Conservation (phyloP, 2,888 invertebrate species). For the Dryadula phaetusa region DNA sequence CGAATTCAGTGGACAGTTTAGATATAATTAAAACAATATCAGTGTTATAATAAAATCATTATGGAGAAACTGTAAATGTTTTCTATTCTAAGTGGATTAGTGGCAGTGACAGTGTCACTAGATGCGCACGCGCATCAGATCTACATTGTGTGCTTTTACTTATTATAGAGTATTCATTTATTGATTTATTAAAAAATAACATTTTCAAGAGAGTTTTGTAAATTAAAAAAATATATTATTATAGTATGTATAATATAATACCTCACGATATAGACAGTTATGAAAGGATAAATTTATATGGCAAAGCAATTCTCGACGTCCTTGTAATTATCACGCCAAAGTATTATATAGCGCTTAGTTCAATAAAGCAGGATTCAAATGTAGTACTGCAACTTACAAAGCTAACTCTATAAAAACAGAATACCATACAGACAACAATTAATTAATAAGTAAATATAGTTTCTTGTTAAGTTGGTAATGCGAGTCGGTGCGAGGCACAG, state of each 20-base stretch:
- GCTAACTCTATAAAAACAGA: background rate
- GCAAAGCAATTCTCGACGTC: background rate
- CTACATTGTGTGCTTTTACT: too few species aligned
- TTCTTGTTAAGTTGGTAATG: background rate
- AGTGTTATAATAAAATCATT: conserved; percentile 10
- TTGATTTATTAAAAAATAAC: background rate
- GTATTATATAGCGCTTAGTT: background rate
- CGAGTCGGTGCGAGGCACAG: too few species aligned
- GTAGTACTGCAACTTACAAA: background rate
- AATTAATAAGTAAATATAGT: background rate
- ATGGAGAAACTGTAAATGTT: conserved; percentile 8
- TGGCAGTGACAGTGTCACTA: background rate
- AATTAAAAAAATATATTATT: background rate
- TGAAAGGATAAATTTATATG: conserved; percentile 2
- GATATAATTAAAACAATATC: conserved; percentile 14
- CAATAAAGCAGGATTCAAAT: background rate
- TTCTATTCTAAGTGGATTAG: background rate
- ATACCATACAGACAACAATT: background rate
- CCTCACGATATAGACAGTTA: background rate
- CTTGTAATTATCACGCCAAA: conserved; percentile 11
- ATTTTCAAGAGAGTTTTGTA: background rate
- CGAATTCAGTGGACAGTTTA: conserved; percentile 2
- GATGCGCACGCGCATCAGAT: too few species aligned
- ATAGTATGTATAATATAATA: background rate
- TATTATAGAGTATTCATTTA: background rate